Conservation (phyloP, 2,113 vertebrate genomes). For the Nothocercus julius region DNA sequence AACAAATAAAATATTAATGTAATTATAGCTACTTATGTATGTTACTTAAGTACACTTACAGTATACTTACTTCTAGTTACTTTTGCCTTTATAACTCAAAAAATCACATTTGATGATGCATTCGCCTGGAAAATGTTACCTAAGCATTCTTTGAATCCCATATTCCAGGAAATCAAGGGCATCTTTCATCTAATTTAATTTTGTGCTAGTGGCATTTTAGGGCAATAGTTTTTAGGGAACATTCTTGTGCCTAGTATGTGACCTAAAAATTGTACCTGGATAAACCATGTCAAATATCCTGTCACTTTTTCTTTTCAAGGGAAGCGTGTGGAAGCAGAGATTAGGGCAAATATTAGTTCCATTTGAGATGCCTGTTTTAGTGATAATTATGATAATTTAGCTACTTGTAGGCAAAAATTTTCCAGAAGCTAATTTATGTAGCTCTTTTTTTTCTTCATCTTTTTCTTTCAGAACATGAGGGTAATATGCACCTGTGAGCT, state of each 20-base stretch:
- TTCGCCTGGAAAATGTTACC: not conserved
- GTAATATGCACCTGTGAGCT: not conserved
- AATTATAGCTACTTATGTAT: not conserved
- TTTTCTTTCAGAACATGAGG: conserved; percentile 38
- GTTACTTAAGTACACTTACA: no score
- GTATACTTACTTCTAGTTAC: no score
- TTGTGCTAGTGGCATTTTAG: not conserved
- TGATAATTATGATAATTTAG: not conserved
- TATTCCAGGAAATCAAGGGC: not conserved
- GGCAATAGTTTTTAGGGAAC: not conserved
- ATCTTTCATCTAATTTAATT: not conserved
- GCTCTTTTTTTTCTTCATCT: not conserved
- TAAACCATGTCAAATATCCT: not conserved
- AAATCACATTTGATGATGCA: not conserved
- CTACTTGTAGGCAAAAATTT: not conserved
- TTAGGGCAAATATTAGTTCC: rapidly evolving
- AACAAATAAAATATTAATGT: not conserved
- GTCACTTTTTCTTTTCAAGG: not conserved
- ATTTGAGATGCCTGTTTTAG: not conserved
- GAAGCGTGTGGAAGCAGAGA: not conserved
- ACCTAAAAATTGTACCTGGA: not conserved
- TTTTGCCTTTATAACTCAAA: not conserved
- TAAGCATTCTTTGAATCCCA: not conserved
- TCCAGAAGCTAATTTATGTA: not conserved
- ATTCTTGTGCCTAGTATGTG: not conserved